These are phyloP conservation scores for Lordiphosa mommai DNA, from an alignment of 1,140 invertebrate species.

Conservation along the genomic window DNA sequence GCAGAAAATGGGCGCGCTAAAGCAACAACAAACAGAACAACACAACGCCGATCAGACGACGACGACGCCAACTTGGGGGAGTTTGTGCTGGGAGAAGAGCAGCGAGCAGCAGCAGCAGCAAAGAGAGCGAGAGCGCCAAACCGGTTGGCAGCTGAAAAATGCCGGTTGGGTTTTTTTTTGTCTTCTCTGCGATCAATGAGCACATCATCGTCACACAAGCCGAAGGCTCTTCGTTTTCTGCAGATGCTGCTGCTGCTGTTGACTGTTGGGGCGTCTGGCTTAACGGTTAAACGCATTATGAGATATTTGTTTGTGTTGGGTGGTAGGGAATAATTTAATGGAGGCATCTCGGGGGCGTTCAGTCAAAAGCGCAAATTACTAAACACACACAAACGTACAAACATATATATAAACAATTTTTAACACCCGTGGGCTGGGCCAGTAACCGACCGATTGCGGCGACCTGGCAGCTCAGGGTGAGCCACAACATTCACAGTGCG, in stretches of 20 bases:
- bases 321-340: conserved; percentile 29
- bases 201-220: not conserved
- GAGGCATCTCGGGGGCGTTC: conserved; percentile 37
- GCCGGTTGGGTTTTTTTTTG: conserved; percentile 63
- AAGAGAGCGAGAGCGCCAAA: conserved; percentile 22
- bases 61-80: conserved; percentile 58
- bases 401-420: conserved; percentile 21
- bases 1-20: conserved; percentile 77
- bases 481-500: conserved; percentile 71
- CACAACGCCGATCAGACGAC: conserved; percentile 45
- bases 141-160: conserved; percentile 75
- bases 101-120: conserved; percentile 15
- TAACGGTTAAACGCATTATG: conserved; percentile 47
- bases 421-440: conserved; percentile 64
- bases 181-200: conserved; percentile 4
- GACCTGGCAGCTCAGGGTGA: conserved; percentile 75
- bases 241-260: conserved; percentile 25
- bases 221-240: not conserved
- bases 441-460: conserved; percentile 37
- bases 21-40: conserved; percentile 46
- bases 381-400: conserved; percentile 1
- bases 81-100: conserved; percentile 37
- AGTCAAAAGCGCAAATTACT: conserved; percentile 57
- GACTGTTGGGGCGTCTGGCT: conserved; percentile 5
- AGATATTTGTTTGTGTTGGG: conserved; percentile 7